A percentile compares a stretch with the other conserved stretches of the same genome.
These are phyloP conservation scores for Homarus gammarus DNA, from an alignment of 2,888 invertebrate genomes.

Conservation along the genomic window DNA sequence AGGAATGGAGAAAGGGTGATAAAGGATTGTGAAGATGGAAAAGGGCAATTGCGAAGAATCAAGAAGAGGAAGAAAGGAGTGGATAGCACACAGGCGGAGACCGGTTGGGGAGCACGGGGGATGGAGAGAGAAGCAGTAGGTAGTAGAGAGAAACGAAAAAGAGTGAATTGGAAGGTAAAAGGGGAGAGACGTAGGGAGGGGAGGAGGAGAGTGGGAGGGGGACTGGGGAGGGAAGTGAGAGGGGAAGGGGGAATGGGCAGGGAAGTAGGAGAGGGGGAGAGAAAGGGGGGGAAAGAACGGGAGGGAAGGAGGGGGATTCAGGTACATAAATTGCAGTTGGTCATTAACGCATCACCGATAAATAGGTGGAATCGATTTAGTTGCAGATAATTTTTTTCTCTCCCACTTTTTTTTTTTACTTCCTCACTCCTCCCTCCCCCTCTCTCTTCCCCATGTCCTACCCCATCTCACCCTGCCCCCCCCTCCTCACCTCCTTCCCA, in stretches of 20 bases:
- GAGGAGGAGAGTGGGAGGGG: too few relatives aligned
- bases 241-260: too few relatives aligned
- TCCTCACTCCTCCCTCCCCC: background rate
- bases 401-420: background rate
- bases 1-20: background rate
- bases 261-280: background rate
- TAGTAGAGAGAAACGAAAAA: background rate
- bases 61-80: background rate
- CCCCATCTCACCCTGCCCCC: too few relatives aligned
- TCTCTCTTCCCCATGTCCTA: too few relatives aligned
- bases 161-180: background rate
- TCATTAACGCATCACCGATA: slow-evolving; percentile 52
- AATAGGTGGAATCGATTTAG: slow-evolving; percentile 38
- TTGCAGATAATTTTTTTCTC: slow-evolving; percentile 6
- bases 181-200: background rate
- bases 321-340: slow-evolving; percentile 4
- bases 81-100: too few relatives aligned
- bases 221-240: background rate
- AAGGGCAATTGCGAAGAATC: background rate
- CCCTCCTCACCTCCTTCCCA: too few relatives aligned
- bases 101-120: too few relatives aligned
- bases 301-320: background rate
- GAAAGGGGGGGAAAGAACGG: background rate
- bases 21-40: background rate
- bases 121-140: too few relatives aligned